These are phyloP conservation scores for Scophthalmus maximus DNA, from an alignment of 2,113 vertebrate species.

Conservation along the genomic window DNA sequence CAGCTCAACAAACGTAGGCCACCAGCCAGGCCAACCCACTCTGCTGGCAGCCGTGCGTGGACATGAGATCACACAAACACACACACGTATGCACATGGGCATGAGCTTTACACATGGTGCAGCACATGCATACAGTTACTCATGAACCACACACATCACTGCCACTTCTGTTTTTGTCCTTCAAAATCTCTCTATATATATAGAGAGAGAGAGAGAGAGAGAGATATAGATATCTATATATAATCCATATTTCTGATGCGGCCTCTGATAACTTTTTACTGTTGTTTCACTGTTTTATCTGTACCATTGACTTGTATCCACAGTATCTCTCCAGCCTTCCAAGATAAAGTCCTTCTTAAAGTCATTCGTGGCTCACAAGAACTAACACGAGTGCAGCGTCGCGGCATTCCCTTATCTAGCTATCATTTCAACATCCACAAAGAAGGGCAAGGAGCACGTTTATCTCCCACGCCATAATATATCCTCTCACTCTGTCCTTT, in stretches of 20 bases:
- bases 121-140: slow-evolving; percentile 20
- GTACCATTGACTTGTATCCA: slow-evolving; percentile 30
- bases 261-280: slow-evolving; percentile 47
- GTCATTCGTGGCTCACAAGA: slow-evolving; percentile 49
- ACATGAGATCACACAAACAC: slow-evolving; percentile 46
- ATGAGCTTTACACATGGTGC: slow-evolving; percentile 21
- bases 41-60: slow-evolving; percentile 56
- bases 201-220: too few species aligned
- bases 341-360: slow-evolving; percentile 57
- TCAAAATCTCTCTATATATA: too few species aligned
- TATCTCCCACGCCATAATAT: slow-evolving; percentile 52
- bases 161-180: slow-evolving; percentile 17
- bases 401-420: slow-evolving; percentile 36
- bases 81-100: slow-evolving; percentile 22
- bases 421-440: slow-evolving; percentile 50
- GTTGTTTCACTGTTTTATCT: slow-evolving; percentile 26
- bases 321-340: slow-evolving; percentile 29
- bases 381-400: slow-evolving; percentile 46
- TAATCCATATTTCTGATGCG: slow-evolving; percentile 45
- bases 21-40: slow-evolving; percentile 67
- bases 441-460: slow-evolving; percentile 57
- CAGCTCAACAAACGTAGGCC: slow-evolving; percentile 78
- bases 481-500: slow-evolving; percentile 49
- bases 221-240: too few species aligned
- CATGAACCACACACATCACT: slow-evolving; percentile 1